These are phyloP conservation scores for Leptopilina clavipes DNA, from an alignment of 1,140 invertebrate genomes.

Conservation along the genomic window DNA sequence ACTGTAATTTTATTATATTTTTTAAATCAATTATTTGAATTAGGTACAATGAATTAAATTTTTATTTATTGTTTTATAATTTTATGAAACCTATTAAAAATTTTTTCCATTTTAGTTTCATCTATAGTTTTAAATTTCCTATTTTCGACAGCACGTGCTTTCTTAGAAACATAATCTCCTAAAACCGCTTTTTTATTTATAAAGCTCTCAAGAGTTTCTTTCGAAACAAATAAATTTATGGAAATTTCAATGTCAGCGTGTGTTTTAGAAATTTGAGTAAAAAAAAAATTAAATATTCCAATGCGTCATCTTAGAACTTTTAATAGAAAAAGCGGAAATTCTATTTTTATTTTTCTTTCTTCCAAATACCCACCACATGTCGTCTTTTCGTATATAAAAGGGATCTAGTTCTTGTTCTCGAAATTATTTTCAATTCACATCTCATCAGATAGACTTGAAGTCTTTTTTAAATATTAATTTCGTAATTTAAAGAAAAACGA, in stretches of 20 bases:
- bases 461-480: no score
- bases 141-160: background rate
- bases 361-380: background rate
- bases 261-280: background rate
- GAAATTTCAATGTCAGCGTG: background rate
- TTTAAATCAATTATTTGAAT: no score
- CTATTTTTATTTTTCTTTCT: background rate
- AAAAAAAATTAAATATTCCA: background rate
- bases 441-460: background rate
- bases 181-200: background rate
- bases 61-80: no score
- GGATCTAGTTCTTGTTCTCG: background rate
- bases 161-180: background rate
- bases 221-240: background rate
- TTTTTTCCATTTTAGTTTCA: no score
- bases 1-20: no score
- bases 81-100: no score
- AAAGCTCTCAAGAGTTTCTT: background rate
- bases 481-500: no score
- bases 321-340: conserved; percentile 8
- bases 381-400: background rate
- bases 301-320: background rate
- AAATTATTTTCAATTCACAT: background rate
- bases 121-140: no score
- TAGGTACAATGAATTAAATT: no score